Conservation (phyloP, 2,888 invertebrate species). For the Aleiodes leptofemur region DNA sequence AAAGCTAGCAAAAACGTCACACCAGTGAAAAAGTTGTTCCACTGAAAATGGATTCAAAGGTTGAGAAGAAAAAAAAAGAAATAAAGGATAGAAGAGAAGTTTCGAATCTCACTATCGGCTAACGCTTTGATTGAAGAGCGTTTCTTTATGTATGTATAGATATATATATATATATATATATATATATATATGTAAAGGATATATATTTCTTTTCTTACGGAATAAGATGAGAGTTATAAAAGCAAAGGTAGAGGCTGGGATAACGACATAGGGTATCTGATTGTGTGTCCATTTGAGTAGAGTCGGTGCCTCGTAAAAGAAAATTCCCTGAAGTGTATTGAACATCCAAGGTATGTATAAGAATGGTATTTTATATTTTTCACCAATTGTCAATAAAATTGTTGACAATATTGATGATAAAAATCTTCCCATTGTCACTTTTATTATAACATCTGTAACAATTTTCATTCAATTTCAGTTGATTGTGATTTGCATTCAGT, state of each 20-base stretch:
- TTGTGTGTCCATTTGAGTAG: conserved; percentile 57
- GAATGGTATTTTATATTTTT: conserved; percentile 61
- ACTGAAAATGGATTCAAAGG: conserved; percentile 54
- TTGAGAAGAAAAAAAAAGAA: not conserved
- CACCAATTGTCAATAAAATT: conserved; percentile 59
- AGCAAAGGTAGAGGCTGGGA: conserved; percentile 59
- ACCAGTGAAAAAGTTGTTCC: conserved; percentile 65
- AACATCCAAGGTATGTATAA: conserved; percentile 66
- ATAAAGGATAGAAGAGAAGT: conserved; percentile 2
- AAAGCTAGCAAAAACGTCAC: conserved; percentile 60
- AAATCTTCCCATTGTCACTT: conserved; percentile 58
- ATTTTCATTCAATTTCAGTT: conserved; percentile 17
- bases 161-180: not conserved
- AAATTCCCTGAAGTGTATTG: conserved; percentile 63
- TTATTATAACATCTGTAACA: conserved; percentile 61
- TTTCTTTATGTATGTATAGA: conserved; percentile 10
- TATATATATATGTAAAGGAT: not conserved
- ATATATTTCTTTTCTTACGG: conserved; percentile 54
- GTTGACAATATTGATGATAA: conserved; percentile 62
- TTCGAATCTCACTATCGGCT: not conserved
- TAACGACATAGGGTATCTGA: conserved; percentile 58
- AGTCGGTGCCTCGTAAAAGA: conserved; percentile 62
- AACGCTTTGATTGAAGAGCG: conserved; percentile 24
- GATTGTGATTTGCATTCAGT: not conserved
- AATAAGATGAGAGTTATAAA: conserved; percentile 60